Evolutionary conservation across 2,113 vertebrate species (phyloP), one percentile per base, ranked within the genome.

Genomic region (Addax nasomaculatus): DNA sequence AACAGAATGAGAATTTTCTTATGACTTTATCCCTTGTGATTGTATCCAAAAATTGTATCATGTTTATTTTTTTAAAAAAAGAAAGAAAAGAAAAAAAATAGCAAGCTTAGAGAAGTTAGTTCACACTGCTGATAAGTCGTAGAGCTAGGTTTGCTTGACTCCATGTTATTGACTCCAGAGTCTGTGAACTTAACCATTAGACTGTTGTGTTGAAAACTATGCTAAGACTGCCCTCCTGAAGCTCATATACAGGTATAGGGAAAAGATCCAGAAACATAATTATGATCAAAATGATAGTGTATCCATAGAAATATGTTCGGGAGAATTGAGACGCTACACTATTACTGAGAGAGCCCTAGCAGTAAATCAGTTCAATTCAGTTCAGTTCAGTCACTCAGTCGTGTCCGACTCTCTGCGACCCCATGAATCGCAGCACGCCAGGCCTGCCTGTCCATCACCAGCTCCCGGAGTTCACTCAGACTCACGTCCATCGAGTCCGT

Each of bases 201-300:
- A 39, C 12, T 5, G 1, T 62, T 92, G 25, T 87, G 30, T 90
- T 94, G 55, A 78, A 67, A 87, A 85, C 30, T 39, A 9, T 84
- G 39, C 53, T 78, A n/a, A 19, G 30, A 53, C 88, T 88, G 23
- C 60, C 23, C 49, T 93, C 17, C 27, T 85, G 70, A 85, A 89
- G 13, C 79, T 86, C 39, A 83, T 51, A 55, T 23, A 64, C 19
- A 67, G 62, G 7, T 90, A 33, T 21, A 67, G 49, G 53, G 78
- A 83, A 90, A 93, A 89, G 45, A 90, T 81, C 58, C 36, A 88
- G 87, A 92, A 97, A 88, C 29, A 33, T 78, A 95, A 96, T 94
- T 93, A 53, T 76, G 53, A 92, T 62, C 12, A 79, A 96, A 96
- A 93, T 88, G 33, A 93, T 93, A 47, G 14, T 78, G 15, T 91